phyloP scores from a whole-genome alignment of 2,888 invertebrate species.

The Dicyrtomina minuta region DNA sequence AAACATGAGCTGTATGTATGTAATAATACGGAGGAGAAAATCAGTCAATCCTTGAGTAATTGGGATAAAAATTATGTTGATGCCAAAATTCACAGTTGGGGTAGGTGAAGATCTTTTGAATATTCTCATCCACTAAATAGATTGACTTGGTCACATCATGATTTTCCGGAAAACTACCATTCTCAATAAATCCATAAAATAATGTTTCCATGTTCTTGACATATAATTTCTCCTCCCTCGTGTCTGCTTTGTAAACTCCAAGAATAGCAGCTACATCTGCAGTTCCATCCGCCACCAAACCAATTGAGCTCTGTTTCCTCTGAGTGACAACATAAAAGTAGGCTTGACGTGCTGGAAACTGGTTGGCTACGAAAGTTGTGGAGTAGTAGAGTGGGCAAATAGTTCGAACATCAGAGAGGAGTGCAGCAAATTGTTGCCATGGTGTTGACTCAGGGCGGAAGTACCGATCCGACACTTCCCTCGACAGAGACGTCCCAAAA shows the following conservation, averaged over 20 bases:
- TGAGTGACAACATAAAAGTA: constrained; percentile 76
- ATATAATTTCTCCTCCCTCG: constrained; percentile 72
- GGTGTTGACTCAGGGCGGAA: constrained; percentile 44
- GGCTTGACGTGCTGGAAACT: constrained; percentile 56
- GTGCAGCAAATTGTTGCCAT: constrained; percentile 64
- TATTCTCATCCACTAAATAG: constrained; percentile 48
- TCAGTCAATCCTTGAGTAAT: constrained; percentile 75
- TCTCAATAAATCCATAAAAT: constrained; percentile 79
- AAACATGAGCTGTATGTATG: neutral
- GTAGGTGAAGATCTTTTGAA: constrained; percentile 59
- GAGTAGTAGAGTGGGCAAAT: constrained; percentile 74
- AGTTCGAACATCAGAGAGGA: constrained; percentile 77
- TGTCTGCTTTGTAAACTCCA: constrained; percentile 71
- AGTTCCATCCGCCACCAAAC: constrained; percentile 62
- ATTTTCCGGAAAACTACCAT: constrained; percentile 61
- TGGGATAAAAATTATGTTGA: constrained; percentile 70
- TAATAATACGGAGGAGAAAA: neutral
- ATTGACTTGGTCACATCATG: constrained; percentile 37
- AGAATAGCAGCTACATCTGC: constrained; percentile 78
- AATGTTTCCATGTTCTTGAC: constrained; percentile 76
- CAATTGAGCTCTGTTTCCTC: constrained; percentile 37
- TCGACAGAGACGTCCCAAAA: constrained; percentile 36
- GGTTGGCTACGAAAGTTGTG: constrained; percentile 56
- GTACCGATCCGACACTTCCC: constrained; percentile 39
- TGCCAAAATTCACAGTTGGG: constrained; percentile 78